A percentile compares a stretch with the other conserved stretches of the same genome.
Evolutionary conservation across 2,113 vertebrate genomes (phyloP).

Genomic region (Pionites leucogaster): DNA sequence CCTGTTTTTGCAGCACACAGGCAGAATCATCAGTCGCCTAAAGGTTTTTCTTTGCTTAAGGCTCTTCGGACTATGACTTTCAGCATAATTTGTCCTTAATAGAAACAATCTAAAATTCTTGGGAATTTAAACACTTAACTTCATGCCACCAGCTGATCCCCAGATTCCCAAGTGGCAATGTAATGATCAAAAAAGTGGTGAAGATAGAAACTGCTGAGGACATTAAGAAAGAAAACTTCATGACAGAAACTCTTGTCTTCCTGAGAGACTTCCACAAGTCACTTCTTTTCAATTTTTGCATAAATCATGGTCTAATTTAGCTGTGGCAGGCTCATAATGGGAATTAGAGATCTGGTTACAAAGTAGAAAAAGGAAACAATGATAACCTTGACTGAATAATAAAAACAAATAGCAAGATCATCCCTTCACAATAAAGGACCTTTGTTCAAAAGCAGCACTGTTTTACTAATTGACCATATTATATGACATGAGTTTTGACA

Average conservation of each 20-base stretch:
- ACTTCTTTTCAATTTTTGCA: conserved; percentile 52
- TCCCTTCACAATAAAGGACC: background rate
- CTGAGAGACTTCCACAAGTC: conserved; percentile 39
- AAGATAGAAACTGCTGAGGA: conserved; percentile 21
- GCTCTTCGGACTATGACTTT: conserved; percentile 50
- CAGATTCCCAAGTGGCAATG: conserved; percentile 34
- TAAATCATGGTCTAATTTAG: conserved; percentile 69
- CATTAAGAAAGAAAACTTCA: conserved; percentile 18
- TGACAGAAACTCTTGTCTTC: conserved; percentile 14
- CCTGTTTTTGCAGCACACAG: background rate
- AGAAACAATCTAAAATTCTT: conserved; percentile 54
- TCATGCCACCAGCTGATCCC: conserved; percentile 29
- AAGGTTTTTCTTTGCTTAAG: conserved; percentile 58
- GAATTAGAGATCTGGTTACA: conserved; percentile 35
- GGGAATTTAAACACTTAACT: conserved; percentile 40
- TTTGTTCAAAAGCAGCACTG: background rate
- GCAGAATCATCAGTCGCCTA: conserved; percentile 21
- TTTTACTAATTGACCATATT: background rate
- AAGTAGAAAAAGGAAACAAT: background rate
- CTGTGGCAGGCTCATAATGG: conserved; percentile 27
- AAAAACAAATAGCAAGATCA: background rate
- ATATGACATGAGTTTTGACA: background rate
- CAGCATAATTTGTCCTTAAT: conserved; percentile 57
- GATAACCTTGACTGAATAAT: background rate
- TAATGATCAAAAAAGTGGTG: conserved; percentile 8